These are phyloP conservation scores for Phoebastria nigripes DNA, from an alignment of 2,797 vertebrate species.

Conservation along the genomic window DNA sequence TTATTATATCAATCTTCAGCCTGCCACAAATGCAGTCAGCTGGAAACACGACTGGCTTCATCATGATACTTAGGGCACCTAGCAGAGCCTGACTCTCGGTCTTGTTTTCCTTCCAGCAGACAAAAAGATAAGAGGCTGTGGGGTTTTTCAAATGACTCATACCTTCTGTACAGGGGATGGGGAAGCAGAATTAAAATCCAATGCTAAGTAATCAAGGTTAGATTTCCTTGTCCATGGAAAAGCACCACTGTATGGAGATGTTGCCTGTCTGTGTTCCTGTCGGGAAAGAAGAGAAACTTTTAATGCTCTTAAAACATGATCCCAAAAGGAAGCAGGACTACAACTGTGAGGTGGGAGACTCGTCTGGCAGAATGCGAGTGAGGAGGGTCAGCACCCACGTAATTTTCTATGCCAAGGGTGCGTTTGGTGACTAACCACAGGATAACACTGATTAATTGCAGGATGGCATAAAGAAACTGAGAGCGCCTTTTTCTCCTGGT, in stretches of 20 bases:
- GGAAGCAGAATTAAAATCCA: slow-evolving; percentile 93
- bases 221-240: slow-evolving; percentile 80
- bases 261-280: slow-evolving; percentile 78
- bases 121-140: not conserved
- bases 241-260: slow-evolving; percentile 71
- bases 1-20: not conserved
- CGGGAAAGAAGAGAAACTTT: slow-evolving; percentile 46
- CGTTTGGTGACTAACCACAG: not conserved
- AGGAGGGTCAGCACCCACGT: not conserved
- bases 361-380: rapidly evolving
- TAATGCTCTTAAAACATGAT: not conserved
- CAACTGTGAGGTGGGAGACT: not conserved
- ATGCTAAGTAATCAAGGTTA: slow-evolving; percentile 92
- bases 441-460: not conserved
- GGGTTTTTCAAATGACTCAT: not conserved
- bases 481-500: not conserved
- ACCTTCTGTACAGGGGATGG: slow-evolving; percentile 94
- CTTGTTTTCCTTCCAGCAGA: not conserved
- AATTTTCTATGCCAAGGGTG: not conserved
- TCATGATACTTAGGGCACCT: not conserved
- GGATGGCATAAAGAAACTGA: not conserved
- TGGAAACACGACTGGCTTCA: not conserved
- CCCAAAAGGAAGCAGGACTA: not conserved
- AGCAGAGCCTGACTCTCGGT: not conserved
- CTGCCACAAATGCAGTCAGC: not conserved